Conservation (phyloP, 2,888 invertebrate species). For the Andrena marginata region DNA sequence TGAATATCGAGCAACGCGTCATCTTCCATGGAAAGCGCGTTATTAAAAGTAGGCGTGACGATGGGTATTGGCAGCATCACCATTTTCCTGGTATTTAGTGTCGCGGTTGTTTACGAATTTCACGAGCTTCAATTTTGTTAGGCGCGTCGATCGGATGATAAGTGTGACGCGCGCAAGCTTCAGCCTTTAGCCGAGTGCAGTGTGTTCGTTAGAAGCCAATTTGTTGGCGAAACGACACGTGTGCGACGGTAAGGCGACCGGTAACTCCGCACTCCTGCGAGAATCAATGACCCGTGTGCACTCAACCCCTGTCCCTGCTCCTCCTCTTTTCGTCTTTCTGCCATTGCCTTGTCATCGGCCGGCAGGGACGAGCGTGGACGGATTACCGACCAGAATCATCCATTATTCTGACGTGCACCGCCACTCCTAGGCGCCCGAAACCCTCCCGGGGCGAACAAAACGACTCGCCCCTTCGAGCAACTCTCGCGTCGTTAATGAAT, state of each 20-base stretch:
- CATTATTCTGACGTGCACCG: slow-evolving; percentile 55
- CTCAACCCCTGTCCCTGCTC: slow-evolving; percentile 10
- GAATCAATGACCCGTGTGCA: slow-evolving; percentile 51
- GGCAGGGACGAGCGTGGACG: slow-evolving; percentile 45
- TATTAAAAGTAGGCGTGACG: background rate
- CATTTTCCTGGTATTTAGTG: background rate
- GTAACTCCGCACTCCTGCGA: slow-evolving; percentile 19
- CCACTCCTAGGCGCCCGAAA: slow-evolving; percentile 42
- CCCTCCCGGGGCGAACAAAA: slow-evolving; percentile 40
- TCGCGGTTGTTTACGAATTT: background rate
- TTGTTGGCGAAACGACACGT: slow-evolving; percentile 42
- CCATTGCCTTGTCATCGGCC: slow-evolving; percentile 56
- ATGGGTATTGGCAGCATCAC: background rate
- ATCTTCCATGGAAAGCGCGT: background rate
- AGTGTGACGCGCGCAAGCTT: background rate
- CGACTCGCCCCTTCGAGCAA: slow-evolving; percentile 19
- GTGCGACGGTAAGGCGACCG: slow-evolving; percentile 40
- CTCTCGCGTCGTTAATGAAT: slow-evolving; percentile 48
- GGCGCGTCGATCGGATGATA: background rate
- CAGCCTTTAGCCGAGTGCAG: background rate
- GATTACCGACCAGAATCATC: slow-evolving; percentile 58
- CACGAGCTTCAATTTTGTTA: background rate
- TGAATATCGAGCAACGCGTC: no score
- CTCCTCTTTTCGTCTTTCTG: slow-evolving; percentile 36
- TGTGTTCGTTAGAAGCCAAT: slow-evolving; percentile 54